Base-by-base conservation (phyloP, 1,140 invertebrate genomes). In the Babylonia areolata region DNA sequence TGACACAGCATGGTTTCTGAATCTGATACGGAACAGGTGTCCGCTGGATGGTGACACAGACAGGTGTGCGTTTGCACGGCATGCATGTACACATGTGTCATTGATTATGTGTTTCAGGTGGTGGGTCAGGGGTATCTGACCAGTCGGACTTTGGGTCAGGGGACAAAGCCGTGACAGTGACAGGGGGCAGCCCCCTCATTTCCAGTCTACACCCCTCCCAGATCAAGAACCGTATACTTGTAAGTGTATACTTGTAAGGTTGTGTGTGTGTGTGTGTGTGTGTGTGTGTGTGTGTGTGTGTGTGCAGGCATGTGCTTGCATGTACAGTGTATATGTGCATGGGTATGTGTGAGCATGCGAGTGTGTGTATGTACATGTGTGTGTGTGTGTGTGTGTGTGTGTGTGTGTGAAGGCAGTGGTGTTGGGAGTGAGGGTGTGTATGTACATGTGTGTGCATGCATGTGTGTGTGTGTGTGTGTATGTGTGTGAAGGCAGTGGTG, bases 351-450 rank as follows among this genome's bases (percentile, higher is more conserved):
- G 17, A 51, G 46, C 17, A 17, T 51, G 46, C 9, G n/a, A 12
- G n/a, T 73, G 35, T 77, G 28, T 35, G 1, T 20, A n/a, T 77
- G 73, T 77, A 35, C 6, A 33, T 35, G 33, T 77, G 75, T 33
- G 75, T 77, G 40, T 77, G 75, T 33, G 75, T 35, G 40, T n/a
- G 35, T 73, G 69, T 73, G 69, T 73, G 69, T 73, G 69, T 73
- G 69, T 73, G 35, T 73, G 46, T 51, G 46, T 0, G 2, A 0
- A 2, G 2, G 2, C 0, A 2, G 2, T 5, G 15, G 42, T 6
- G 42, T 6, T 5, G 15, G 2, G 46, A 51, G 46, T 12, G 46
- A 51, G 46, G 17, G 46, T n/a, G n/a, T n/a, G n/a, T n/a, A n/a
- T n/a, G n/a, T n/a, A n/a, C n/a, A n/a, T n/a, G n/a, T n/a, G n/a